phyloP scores from a whole-genome alignment of 1,140 invertebrate species.

The Aphaenogaster floridana region DNA sequence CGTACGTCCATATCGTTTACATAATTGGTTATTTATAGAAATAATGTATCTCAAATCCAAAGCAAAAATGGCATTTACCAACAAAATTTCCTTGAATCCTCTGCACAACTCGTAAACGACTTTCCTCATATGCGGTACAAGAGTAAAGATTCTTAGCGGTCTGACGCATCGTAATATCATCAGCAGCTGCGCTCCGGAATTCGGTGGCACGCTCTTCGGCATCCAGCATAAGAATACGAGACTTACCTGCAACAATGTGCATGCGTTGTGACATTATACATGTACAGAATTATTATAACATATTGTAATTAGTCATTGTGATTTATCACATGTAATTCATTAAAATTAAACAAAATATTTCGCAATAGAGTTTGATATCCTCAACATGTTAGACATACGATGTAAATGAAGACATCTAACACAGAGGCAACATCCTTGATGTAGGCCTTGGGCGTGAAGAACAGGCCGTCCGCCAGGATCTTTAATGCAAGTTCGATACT shows the following conservation, averaged over 20 bases:
- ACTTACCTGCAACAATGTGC: constrained; percentile 90
- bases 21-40: neutral
- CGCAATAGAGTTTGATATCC: neutral
- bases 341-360: constrained; percentile 25
- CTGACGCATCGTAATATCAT: constrained; percentile 99
- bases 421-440: constrained; percentile 99
- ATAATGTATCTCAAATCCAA: neutral
- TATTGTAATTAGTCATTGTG: neutral
- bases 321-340: constrained; percentile 7
- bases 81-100: constrained; percentile 99
- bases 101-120: constrained; percentile 99
- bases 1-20: neutral
- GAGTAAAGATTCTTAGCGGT: constrained; percentile 98
- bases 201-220: constrained; percentile 96
- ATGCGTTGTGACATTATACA: constrained; percentile 2
- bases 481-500: constrained; percentile 98
- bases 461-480: constrained; percentile 98
- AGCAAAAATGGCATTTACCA: constrained; percentile 88
- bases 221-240: constrained; percentile 98
- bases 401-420: constrained; percentile 98
- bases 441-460: constrained; percentile 99
- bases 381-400: constrained; percentile 89
- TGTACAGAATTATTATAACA: constrained; percentile 3
- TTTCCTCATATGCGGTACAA: constrained; percentile 99
- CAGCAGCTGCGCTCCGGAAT: constrained; percentile 96